Base-by-base conservation (phyloP, 2,113 vertebrate genomes). In the Hydropotes inermis region DNA sequence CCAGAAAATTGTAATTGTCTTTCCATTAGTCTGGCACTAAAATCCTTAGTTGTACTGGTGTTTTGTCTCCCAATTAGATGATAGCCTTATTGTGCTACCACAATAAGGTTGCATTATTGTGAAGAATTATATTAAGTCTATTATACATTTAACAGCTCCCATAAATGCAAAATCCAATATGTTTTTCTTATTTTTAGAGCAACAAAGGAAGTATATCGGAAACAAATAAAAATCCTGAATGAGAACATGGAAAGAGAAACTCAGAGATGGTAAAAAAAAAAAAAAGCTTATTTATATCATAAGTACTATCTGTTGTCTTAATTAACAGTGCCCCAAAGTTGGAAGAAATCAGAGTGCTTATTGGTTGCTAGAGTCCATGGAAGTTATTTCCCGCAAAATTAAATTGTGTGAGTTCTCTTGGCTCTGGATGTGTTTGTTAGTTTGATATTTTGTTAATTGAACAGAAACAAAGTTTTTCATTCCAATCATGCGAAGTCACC, bases 221-320 rank as follows among this genome's bases (percentile, higher is more conserved):
- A 97, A 93, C 54, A 98, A 60, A 27, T 99, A 87, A 57, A 47
- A 94, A 2, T 90, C 61, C 43, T 98, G 78, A n/a, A 11, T 81
- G 74, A 94, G 5, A 67, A 97, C 23, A 76, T 98, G 83, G 84
- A 97, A 91, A 97, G 58, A 90, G 97, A 98, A 97, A 54, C 1
- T 25, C 94, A 98, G 85, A 98, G 9, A 67, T 96, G 98, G 98
- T 99, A 98, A 92, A 61, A 92, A 61, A 30, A 79, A 15, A 58
- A 15, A 64, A 67, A 39, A 82, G 3, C 58, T 58, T 23, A 91
- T 91, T 78, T 98, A 16, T 83, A 25, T 96, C 30, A 25, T 87
- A 23, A 90, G 25, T 78, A 67, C 11, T 52, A 1, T 39, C 76
- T 86, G n/a, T 85, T 61, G 57, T 85, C 61, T 50, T 83, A 67